These are phyloP conservation scores for Drosophila nebulosa DNA, from an alignment of 1,140 invertebrate species.

Conservation along the genomic window DNA sequence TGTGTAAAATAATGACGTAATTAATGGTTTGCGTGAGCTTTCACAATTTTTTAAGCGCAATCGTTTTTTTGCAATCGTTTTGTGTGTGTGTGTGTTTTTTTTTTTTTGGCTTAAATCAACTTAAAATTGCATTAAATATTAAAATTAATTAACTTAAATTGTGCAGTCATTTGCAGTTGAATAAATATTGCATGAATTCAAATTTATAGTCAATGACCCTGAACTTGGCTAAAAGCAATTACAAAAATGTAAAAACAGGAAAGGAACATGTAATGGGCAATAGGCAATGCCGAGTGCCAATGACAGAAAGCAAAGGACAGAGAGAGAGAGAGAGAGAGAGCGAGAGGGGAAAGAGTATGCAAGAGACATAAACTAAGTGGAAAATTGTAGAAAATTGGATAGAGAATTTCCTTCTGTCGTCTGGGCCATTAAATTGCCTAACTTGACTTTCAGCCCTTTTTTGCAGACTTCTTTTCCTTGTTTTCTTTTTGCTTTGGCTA, in stretches of 20 bases:
- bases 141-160: slow-evolving; percentile 57
- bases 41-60: slow-evolving; percentile 19
- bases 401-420: background rate
- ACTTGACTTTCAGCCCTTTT: slow-evolving; percentile 26
- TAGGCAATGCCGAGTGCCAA: slow-evolving; percentile 48
- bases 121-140: slow-evolving; percentile 53
- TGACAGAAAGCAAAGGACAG: background rate
- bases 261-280: slow-evolving; percentile 10
- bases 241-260: slow-evolving; percentile 13
- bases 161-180: background rate
- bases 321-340: background rate
- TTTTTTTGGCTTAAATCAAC: slow-evolving; percentile 48
- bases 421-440: slow-evolving; percentile 2
- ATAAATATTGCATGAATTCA: slow-evolving; percentile 9
- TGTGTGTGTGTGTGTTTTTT: too few species aligned
- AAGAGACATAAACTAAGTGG: background rate
- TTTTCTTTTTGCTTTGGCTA: slow-evolving; percentile 12
- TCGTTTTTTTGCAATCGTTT: slow-evolving; percentile 33
- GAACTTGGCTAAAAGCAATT: slow-evolving; percentile 54
- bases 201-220: slow-evolving; percentile 47
- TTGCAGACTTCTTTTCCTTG: slow-evolving; percentile 9
- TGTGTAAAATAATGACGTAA: slow-evolving; percentile 70
- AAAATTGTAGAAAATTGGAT: background rate
- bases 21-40: slow-evolving; percentile 48
- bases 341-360: background rate